A percentile compares a stretch with the other conserved stretches of the same genome.
Conservation (phyloP, 2,888 invertebrate genomes). For the Cataglyphis altisquamis region DNA sequence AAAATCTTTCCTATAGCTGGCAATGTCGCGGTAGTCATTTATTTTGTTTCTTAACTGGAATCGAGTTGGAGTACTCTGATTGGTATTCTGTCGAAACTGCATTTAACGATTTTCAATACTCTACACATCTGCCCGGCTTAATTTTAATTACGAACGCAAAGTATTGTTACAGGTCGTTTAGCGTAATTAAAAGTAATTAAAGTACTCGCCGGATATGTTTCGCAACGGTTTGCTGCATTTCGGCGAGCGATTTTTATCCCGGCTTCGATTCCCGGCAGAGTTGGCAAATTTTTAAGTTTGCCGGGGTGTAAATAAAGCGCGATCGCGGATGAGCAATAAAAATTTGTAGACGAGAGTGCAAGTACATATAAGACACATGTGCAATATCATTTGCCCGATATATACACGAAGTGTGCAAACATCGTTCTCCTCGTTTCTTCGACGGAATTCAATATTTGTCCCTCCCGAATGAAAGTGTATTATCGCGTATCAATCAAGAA, state of each 20-base stretch:
- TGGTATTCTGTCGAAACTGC: not conserved
- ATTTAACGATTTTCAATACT: constrained; percentile 3
- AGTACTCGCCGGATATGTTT: constrained; percentile 13
- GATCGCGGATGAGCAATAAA: constrained; percentile 60
- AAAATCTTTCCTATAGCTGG: not conserved
- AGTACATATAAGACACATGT: constrained; percentile 56
- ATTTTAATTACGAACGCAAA: constrained; percentile 34
- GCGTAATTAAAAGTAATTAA: constrained; percentile 55
- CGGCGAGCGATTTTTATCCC: constrained; percentile 14
- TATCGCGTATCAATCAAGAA: constrained; percentile 70
- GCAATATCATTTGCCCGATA: constrained; percentile 52
- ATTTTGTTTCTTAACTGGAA: not conserved
- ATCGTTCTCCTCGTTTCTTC: constrained; percentile 57
- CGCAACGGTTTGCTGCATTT: not conserved
- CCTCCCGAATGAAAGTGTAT: constrained; percentile 68
- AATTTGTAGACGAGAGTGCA: constrained; percentile 54
- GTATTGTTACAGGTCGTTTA: constrained; percentile 39
- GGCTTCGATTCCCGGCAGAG: not conserved
- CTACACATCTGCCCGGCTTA: not conserved
- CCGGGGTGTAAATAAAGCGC: constrained; percentile 44
- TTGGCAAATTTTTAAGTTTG: constrained; percentile 31
- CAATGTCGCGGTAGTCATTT: not conserved
- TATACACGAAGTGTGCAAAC: constrained; percentile 60
- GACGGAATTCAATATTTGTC: constrained; percentile 71
- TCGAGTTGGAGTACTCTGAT: not conserved